A percentile compares a stretch with the other conserved stretches of the same genome.
phyloP scores from a whole-genome alignment of 2,888 invertebrate genomes.

The Patella ulyssiponensis region DNA sequence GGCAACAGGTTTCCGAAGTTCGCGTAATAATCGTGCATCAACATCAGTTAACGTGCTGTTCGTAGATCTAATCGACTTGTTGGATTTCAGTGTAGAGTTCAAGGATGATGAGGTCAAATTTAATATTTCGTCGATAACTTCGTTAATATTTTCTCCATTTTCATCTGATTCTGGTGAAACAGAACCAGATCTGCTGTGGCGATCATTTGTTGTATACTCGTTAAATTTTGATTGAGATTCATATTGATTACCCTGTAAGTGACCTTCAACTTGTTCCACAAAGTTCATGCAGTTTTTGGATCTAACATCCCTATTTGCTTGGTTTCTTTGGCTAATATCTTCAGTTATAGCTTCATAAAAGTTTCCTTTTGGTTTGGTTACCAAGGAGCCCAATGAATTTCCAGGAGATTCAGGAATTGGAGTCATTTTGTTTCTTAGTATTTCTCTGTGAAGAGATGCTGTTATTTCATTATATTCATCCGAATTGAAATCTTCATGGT shows the following conservation, averaged over 20 bases:
- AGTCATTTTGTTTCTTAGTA: slow-evolving; percentile 50
- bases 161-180: slow-evolving; percentile 29
- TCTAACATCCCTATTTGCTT: neutral
- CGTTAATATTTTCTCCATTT: slow-evolving; percentile 55
- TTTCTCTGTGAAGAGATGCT: slow-evolving; percentile 44
- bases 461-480: slow-evolving; percentile 21
- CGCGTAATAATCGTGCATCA: slow-evolving; percentile 49
- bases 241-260: neutral
- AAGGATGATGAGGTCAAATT: slow-evolving; percentile 51
- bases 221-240: neutral
- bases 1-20: slow-evolving; percentile 45
- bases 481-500: slow-evolving; percentile 17
- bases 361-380: slow-evolving; percentile 9
- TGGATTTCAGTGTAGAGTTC: slow-evolving; percentile 47
- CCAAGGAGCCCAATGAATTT: slow-evolving; percentile 47
- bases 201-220: neutral
- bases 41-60: slow-evolving; percentile 58
- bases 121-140: slow-evolving; percentile 67
- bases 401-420: slow-evolving; percentile 59
- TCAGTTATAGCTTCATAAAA: slow-evolving; percentile 50
- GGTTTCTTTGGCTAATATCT: slow-evolving; percentile 29
- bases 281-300: neutral
- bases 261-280: too few relatives aligned
- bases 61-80: slow-evolving; percentile 38
- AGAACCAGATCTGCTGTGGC: neutral